phyloP scores from a whole-genome alignment of 1,140 invertebrate species.

The Caenorhabditis remanei region DNA sequence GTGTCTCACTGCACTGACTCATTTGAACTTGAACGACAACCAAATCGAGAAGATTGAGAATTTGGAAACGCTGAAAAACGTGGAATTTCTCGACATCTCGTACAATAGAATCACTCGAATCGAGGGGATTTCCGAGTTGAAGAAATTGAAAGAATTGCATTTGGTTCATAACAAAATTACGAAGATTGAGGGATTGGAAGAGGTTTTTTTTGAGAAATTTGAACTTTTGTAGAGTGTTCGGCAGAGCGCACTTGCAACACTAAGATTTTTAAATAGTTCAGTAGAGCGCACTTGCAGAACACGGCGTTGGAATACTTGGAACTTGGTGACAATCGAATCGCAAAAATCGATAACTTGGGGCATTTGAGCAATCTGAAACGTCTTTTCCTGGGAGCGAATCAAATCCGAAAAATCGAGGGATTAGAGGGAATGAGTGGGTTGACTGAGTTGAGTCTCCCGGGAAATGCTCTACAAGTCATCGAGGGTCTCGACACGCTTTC shows the following conservation, averaged over 20 bases:
- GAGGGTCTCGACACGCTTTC: slow-evolving; percentile 84
- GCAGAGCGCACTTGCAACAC: slow-evolving; percentile 52
- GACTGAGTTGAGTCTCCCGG: slow-evolving; percentile 88
- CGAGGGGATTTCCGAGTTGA: slow-evolving; percentile 83
- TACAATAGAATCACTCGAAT: slow-evolving; percentile 88
- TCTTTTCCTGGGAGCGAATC: slow-evolving; percentile 94
- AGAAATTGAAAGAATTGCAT: slow-evolving; percentile 88
- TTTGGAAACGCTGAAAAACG: slow-evolving; percentile 78
- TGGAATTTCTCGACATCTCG: slow-evolving; percentile 91
- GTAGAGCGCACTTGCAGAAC: slow-evolving; percentile 56
- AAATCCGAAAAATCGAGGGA: slow-evolving; percentile 87
- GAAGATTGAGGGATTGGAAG: slow-evolving; percentile 90
- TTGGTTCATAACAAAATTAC: slow-evolving; percentile 92
- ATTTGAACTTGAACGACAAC: slow-evolving; percentile 60
- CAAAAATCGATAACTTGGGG: slow-evolving; percentile 71
- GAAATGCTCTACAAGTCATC: slow-evolving; percentile 74
- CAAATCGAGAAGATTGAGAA: slow-evolving; percentile 67
- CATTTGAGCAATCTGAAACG: slow-evolving; percentile 81
- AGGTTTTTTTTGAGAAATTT: slow-evolving; percentile 24
- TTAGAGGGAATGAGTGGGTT: slow-evolving; percentile 85
- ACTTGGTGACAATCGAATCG: slow-evolving; percentile 93
- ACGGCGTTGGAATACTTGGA: slow-evolving; percentile 86
- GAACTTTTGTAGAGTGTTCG: no score
- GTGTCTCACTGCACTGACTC: slow-evolving; percentile 32
- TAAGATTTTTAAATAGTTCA: not conserved